Evolutionary conservation across 2,888 invertebrate species (phyloP).

Genomic region (Acrobasis suavella): DNA sequence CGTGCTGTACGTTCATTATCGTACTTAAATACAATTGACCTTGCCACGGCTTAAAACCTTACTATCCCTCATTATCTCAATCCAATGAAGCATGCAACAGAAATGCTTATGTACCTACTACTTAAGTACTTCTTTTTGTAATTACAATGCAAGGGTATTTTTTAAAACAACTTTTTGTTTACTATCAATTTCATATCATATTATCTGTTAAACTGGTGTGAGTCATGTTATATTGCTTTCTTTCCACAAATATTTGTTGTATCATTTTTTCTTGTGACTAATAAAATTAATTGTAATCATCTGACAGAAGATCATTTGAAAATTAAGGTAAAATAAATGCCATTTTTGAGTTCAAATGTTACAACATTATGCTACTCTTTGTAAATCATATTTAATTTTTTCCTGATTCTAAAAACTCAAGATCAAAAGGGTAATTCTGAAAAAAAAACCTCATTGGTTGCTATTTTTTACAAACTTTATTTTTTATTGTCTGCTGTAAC

Average conservation of each 20-base stretch:
- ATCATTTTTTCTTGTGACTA: not conserved
- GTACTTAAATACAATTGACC: conserved; percentile 22
- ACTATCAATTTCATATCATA: not conserved
- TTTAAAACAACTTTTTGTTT: not conserved
- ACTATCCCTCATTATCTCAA: conserved; percentile 15
- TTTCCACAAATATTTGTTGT: conserved; percentile 2
- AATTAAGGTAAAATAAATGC: not conserved
- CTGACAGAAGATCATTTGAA: not conserved
- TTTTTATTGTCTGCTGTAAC: too few species aligned
- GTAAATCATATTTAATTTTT: too few species aligned
- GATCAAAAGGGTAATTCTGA: too few species aligned
- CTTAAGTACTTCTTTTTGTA: not conserved
- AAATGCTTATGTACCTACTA: not conserved
- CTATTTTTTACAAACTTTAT: too few species aligned
- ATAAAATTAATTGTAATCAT: not conserved
- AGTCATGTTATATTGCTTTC: conserved; percentile 13
- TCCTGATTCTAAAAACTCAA: too few species aligned
- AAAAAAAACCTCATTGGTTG: too few species aligned
- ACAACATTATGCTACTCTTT: too few species aligned
- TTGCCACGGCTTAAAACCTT: conserved; percentile 13
- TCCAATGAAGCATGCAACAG: conserved; percentile 14
- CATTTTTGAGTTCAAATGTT: too few species aligned
- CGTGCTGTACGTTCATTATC: conserved; percentile 28
- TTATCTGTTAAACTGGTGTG: conserved; percentile 7
- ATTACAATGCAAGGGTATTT: not conserved